Percentiles rank a stretch among this genome's conserved stretches.
Evolutionary conservation across 2,797 vertebrate genomes (phyloP).

Genomic region (Sitta carolinensis): DNA sequence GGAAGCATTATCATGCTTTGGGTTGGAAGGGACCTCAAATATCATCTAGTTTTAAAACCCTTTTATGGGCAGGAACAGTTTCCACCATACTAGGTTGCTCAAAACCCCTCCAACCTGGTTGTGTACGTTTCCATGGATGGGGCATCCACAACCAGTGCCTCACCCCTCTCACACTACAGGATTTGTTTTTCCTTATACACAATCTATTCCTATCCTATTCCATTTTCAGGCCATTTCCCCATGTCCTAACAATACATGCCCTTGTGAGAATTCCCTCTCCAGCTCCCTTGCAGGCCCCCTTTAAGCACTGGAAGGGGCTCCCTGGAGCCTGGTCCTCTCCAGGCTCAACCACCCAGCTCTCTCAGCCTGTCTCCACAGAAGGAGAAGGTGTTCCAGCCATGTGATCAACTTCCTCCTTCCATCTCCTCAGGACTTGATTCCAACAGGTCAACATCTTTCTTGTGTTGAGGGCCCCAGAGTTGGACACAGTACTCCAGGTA

Average conservation of each 20-base stretch:
- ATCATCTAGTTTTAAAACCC: neutral
- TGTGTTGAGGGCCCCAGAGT: neutral
- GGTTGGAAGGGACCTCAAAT: neutral
- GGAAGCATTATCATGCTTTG: neutral
- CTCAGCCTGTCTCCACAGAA: neutral
- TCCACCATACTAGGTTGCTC: neutral
- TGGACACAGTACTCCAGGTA: neutral
- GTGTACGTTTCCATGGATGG: accelerated
- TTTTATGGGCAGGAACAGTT: neutral
- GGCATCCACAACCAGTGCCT: neutral
- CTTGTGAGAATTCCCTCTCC: neutral
- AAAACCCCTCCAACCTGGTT: neutral
- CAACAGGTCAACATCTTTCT: neutral
- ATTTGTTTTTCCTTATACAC: neutral
- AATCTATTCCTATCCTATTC: too few species aligned
- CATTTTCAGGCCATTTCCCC: neutral
- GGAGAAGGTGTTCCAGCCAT: neutral
- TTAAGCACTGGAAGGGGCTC: neutral
- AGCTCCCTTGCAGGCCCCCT: neutral
- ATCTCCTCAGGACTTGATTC: neutral
- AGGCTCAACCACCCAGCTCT: neutral
- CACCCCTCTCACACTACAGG: neutral
- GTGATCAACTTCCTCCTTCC: neutral
- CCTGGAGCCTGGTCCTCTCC: neutral
- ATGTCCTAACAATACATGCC: too few species aligned